These are phyloP conservation scores for Dendrolimus houi DNA, from an alignment of 2,888 invertebrate genomes.

Conservation along the genomic window DNA sequence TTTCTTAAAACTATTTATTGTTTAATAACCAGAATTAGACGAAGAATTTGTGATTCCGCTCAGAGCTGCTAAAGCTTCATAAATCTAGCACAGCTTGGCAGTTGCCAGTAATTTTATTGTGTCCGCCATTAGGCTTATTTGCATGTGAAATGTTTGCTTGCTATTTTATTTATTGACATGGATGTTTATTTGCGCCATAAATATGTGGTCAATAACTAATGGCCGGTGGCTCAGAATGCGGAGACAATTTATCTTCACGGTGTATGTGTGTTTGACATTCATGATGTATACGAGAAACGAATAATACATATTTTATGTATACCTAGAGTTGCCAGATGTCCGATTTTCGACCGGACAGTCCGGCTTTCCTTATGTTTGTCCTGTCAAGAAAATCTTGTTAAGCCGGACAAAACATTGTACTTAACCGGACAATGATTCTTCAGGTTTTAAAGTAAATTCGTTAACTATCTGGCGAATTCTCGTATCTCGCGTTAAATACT, in stretches of 20 bases:
- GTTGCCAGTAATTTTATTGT: neutral
- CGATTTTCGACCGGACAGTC: no score
- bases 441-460: no score
- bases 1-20: no score
- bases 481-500: no score
- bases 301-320: constrained; percentile 1
- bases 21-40: no score
- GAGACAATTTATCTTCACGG: neutral
- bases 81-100: neutral
- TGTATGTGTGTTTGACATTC: neutral
- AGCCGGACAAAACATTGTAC: no score
- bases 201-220: neutral
- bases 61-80: neutral
- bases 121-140: neutral
- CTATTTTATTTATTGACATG: neutral
- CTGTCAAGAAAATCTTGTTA: no score
- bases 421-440: no score
- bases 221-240: neutral
- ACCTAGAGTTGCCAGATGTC: no score
- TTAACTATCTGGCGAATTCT: no score
- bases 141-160: neutral
- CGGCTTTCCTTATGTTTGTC: no score
- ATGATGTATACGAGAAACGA: constrained; percentile 2
- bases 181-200: neutral
- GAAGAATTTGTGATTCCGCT: no score